These are phyloP conservation scores for Cairina moschata DNA, from an alignment of 2,113 vertebrate genomes.

Conservation along the genomic window DNA sequence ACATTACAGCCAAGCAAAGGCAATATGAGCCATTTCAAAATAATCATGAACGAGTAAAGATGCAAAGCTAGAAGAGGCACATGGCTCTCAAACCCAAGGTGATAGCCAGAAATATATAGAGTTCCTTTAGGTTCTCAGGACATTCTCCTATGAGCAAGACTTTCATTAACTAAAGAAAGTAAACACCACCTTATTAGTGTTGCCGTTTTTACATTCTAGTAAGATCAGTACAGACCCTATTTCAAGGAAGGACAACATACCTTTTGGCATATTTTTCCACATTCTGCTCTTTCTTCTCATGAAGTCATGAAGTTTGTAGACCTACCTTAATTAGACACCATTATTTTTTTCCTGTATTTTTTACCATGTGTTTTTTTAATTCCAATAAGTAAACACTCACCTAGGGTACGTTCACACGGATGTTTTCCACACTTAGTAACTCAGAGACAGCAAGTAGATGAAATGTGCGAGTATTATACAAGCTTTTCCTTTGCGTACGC, in stretches of 20 bases:
- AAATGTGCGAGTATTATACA: background rate
- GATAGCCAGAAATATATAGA: background rate
- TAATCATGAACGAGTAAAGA: background rate
- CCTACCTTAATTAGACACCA: background rate
- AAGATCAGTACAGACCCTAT: background rate
- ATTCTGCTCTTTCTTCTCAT: background rate
- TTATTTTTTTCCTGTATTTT: background rate
- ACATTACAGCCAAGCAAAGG: slow-evolving; percentile 23
- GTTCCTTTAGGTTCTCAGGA: background rate
- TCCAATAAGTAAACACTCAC: background rate
- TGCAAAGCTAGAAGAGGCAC: background rate
- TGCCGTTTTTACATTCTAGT: background rate
- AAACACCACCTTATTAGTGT: background rate
- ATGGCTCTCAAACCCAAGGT: background rate
- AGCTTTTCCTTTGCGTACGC: background rate
- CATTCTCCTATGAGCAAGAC: background rate
- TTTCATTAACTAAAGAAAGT: background rate
- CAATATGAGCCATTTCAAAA: background rate
- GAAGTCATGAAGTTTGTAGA: background rate
- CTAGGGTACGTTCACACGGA: background rate
- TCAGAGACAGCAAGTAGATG: background rate
- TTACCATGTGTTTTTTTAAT: rapidly evolving
- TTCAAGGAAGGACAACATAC: background rate
- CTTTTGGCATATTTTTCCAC: background rate
- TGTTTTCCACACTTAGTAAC: background rate